phyloP scores from a whole-genome alignment of 1,140 invertebrate species.

The Diorhabda sublineata region DNA sequence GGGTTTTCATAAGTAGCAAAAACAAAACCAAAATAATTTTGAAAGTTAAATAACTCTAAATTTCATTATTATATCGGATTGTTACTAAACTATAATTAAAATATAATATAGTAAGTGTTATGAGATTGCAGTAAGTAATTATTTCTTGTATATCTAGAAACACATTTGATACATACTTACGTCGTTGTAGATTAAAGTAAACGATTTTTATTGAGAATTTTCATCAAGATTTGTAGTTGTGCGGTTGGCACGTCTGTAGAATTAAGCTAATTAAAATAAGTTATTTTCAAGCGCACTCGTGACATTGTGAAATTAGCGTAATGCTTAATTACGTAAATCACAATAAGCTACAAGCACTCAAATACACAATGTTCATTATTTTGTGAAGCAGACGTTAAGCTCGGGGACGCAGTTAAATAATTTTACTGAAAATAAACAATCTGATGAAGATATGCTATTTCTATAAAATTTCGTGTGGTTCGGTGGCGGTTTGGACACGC shows the following conservation, averaged over 20 bases:
- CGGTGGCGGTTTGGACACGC: too few species aligned
- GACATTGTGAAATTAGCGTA: slow-evolving; percentile 18
- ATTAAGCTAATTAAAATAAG: slow-evolving; percentile 20
- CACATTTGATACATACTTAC: too few species aligned
- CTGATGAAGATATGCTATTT: slow-evolving; percentile 4
- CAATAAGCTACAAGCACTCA: slow-evolving; percentile 13
- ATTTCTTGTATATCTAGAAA: too few species aligned
- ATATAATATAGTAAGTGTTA: too few species aligned
- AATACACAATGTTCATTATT: slow-evolving; percentile 13
- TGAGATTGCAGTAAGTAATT: too few species aligned
- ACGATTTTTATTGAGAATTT: not conserved
- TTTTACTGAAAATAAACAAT: not conserved
- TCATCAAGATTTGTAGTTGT: slow-evolving; percentile 5
- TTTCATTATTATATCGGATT: too few species aligned
- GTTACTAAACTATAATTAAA: too few species aligned
- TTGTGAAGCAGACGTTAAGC: slow-evolving; percentile 4
- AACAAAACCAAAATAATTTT: too few species aligned
- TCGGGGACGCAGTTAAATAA: slow-evolving; percentile 10
- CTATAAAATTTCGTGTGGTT: too few species aligned
- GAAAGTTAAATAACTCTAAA: too few species aligned
- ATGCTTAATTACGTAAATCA: slow-evolving; percentile 16
- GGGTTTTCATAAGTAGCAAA: too few species aligned
- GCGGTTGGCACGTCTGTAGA: slow-evolving; percentile 10
- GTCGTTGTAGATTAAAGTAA: not conserved
- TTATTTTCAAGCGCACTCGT: slow-evolving; percentile 14